Evolutionary conservation across 2,888 invertebrate genomes (phyloP), one percentile per base, ranked within the genome.

Genomic region (Opisthograptis luteolata): DNA sequence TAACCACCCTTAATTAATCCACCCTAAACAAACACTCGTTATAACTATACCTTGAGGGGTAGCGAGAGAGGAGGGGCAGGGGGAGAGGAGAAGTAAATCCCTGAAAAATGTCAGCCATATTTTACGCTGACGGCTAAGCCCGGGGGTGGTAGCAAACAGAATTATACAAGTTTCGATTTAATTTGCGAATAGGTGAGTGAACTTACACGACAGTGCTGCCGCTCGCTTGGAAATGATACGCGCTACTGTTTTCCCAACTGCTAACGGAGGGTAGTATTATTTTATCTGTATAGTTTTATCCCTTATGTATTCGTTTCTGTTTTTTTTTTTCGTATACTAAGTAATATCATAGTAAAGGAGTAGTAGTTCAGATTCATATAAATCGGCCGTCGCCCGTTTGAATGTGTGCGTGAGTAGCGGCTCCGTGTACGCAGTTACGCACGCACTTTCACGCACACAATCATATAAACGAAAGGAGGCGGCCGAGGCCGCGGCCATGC

Each of bases 101-200:
- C 70, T 83, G 83, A 84, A 79, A 81, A 81, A 84, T 84, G 78
- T 72, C 73, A 66, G 68, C 73, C 61, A 84, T 84, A 83, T 81
- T 78, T 84, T 73, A 85, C 66, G 53, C 58, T 49, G 72, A 70
- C 71, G 61, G 59, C 62, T 60, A 58, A 53, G 62, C 64, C 64
- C 58, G 44, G 55, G 60, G 52, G 57, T 5, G 17, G 3, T 45
- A 47, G 58, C 62, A 58, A 65, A 76, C 68, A 55, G 68, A 73
- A 77, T 81, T 78, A 78, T 73, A 73, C 64, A 68, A 73, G 64
- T 77, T 73, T 61, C 57, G 59, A 73, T 78, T 73, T 72, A 62
- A 76, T 80, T 80, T 76, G 69, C 70, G 72, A 70, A 69, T 62
- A 47, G 52, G 44, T 52, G 42, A 19, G 22, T 40, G 19, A 25